A percentile compares a stretch with the other conserved stretches of the same genome.
phyloP scores from a whole-genome alignment of 2,113 vertebrate species.

The Lophura nycthemera region DNA sequence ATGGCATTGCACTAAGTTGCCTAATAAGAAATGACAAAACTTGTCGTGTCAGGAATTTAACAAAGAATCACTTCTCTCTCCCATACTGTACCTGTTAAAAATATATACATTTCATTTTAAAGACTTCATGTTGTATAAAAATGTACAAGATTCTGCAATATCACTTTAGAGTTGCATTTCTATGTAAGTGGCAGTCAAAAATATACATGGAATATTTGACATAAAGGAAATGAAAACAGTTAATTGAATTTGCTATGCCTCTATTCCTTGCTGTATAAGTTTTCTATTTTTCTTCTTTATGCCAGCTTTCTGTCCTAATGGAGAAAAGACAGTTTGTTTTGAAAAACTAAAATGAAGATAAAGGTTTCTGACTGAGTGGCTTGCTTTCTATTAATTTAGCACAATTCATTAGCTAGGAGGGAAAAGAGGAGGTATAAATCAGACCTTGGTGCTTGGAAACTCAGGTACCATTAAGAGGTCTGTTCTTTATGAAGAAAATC shows the following conservation, averaged over 20 bases:
- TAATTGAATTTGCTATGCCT: background rate
- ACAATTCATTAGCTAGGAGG: background rate
- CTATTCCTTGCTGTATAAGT: fast-evolving
- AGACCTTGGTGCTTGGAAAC: background rate
- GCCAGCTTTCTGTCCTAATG: background rate
- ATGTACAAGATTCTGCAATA: background rate
- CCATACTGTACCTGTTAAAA: background rate
- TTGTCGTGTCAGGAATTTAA: background rate
- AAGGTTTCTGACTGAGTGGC: background rate
- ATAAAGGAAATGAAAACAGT: background rate
- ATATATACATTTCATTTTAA: background rate
- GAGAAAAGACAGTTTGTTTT: background rate
- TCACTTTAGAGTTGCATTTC: background rate
- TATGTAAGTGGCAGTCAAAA: background rate
- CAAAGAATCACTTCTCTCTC: background rate
- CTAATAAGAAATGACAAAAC: conserved; percentile 5
- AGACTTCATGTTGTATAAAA: background rate
- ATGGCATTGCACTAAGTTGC: background rate
- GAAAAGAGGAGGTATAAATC: background rate
- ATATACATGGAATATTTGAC: background rate
- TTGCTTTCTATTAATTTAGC: background rate
- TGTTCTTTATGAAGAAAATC: background rate
- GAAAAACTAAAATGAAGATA: background rate
- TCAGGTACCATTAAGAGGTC: background rate
- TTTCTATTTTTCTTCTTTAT: background rate